These are phyloP conservation scores for Micronisus gabar DNA, from an alignment of 2,113 vertebrate genomes.

Conservation along the genomic window DNA sequence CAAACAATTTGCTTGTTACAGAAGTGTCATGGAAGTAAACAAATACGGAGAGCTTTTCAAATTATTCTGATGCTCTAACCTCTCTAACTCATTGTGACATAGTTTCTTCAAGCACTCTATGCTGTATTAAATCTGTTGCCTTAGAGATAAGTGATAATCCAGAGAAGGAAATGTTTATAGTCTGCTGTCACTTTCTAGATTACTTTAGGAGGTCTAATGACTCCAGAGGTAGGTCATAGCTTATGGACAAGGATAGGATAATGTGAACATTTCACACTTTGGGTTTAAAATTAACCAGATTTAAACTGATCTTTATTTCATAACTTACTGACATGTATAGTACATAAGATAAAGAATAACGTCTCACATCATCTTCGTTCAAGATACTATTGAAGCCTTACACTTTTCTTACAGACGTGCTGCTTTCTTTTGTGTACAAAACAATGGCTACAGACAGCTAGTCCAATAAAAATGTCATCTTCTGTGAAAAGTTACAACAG, in stretches of 20 bases:
- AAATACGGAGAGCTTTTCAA: not conserved
- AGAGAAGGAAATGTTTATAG: not conserved
- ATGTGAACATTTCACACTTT: not conserved
- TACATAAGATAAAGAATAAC: not conserved
- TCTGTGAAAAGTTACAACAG: not conserved
- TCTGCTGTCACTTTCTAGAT: not conserved
- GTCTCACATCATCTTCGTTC: not conserved
- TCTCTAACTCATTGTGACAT: not conserved
- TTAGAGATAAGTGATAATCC: not conserved
- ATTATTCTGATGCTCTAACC: not conserved
- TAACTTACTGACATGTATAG: not conserved
- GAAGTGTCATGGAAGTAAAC: not conserved
- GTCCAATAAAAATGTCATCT: not conserved
- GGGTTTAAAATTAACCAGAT: not conserved
- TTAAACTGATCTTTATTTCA: not conserved
- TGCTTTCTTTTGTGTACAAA: not conserved
- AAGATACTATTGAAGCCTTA: not conserved
- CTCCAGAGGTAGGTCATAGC: not conserved
- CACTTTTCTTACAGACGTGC: not conserved
- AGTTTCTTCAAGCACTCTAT: not conserved
- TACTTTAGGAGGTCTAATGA: not conserved
- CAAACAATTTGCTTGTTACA: not conserved
- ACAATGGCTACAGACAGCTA: not conserved
- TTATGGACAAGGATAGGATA: not conserved
- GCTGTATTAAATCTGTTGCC: not conserved